Evolutionary conservation across 37 sponge, comb jelly and placozoan genomes (phyloP).

Genomic region (Oopsacas minuta): DNA sequence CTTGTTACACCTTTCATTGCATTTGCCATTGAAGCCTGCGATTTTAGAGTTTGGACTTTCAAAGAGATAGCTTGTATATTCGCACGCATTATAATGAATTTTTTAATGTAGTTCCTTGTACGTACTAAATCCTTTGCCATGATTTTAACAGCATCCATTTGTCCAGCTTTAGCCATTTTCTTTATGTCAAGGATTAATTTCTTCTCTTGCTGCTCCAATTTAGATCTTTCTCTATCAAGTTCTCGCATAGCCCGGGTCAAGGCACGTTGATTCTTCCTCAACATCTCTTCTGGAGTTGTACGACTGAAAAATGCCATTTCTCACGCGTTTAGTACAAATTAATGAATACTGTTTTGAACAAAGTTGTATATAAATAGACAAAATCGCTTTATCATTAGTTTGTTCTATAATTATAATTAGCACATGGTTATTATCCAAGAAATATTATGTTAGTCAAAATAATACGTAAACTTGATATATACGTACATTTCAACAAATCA

Average conservation of each 20-base stretch:
- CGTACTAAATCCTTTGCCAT: slow-evolving; percentile 89
- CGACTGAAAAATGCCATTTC: slow-evolving; percentile 30
- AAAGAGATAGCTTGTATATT: slow-evolving; percentile 89
- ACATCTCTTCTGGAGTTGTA: slow-evolving; percentile 76
- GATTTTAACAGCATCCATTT: slow-evolving; percentile 83
- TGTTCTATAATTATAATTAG: background rate
- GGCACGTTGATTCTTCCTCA: slow-evolving; percentile 88
- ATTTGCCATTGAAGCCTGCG: slow-evolving; percentile 91
- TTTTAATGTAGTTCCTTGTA: slow-evolving; percentile 77
- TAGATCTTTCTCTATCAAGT: slow-evolving; percentile 62
- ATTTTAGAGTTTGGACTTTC: slow-evolving; percentile 82
- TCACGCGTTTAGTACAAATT: background rate
- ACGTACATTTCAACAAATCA: no score
- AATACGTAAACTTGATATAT: no score
- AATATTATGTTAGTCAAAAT: background rate
- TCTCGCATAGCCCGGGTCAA: slow-evolving; percentile 68
- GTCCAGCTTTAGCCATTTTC: slow-evolving; percentile 96
- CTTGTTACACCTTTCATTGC: slow-evolving; percentile 96
- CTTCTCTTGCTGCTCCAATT: slow-evolving; percentile 87
- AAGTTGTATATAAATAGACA: background rate
- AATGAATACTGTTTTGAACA: background rate
- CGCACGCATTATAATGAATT: slow-evolving; percentile 92
- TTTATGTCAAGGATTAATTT: slow-evolving; percentile 85
- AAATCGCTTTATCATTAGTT: background rate
- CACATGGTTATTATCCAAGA: background rate